phyloP scores from a whole-genome alignment of 1,140 invertebrate species.

The Zaprionus gabonicus region DNA sequence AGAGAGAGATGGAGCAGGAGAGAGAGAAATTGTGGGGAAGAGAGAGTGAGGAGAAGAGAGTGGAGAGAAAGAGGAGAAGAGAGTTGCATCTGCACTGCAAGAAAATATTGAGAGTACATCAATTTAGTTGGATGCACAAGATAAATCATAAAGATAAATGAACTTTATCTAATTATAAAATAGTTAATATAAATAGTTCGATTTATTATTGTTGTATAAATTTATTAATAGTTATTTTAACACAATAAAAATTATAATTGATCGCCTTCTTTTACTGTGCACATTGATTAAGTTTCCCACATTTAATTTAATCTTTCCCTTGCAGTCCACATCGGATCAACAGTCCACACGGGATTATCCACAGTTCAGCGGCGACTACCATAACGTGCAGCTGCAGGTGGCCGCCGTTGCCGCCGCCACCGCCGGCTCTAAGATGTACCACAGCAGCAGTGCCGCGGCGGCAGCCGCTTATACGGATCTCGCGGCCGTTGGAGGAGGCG shows the following conservation, averaged over 20 bases:
- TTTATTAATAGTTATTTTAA: neutral
- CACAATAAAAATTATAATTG: neutral
- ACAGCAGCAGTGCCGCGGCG: constrained; percentile 74
- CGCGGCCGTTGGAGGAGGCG: constrained; percentile 80
- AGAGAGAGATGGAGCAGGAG: neutral
- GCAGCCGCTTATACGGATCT: constrained; percentile 76
- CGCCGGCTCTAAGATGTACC: constrained; percentile 79
- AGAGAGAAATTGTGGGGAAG: too few relatives aligned
- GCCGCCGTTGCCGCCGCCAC: constrained; percentile 54
- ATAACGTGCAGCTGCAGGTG: constrained; percentile 60
- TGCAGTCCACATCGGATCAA: constrained; percentile 70
- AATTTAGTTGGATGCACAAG: neutral
- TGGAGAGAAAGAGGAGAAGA: neutral
- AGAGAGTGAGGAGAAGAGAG: too few relatives aligned
- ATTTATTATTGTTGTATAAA: too few relatives aligned
- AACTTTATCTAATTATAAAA: neutral
- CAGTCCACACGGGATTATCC: constrained; percentile 67
- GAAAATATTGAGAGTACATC: neutral
- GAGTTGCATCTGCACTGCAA: neutral
- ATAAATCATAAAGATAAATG: neutral
- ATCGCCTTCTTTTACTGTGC: neutral
- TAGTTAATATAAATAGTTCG: too few relatives aligned
- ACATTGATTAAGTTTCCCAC: neutral
- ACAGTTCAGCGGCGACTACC: constrained; percentile 63
- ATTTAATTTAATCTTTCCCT: neutral